A percentile compares a stretch with the other conserved stretches of the same genome.
Evolutionary conservation across 2,113 vertebrate species (phyloP).

Genomic region (Syrmaticus mikado): DNA sequence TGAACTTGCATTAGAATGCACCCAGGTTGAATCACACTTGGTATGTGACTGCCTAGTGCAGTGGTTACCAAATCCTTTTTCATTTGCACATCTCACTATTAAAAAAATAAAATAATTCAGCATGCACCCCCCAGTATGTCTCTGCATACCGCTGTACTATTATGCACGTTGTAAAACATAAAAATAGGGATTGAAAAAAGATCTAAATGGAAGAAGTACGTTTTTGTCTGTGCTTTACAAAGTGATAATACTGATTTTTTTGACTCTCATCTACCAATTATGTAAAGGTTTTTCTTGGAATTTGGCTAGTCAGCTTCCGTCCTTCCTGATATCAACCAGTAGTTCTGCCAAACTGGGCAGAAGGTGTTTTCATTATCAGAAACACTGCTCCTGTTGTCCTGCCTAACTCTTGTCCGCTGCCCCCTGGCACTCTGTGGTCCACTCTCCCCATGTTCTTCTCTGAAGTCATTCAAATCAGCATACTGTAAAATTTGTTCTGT

Average conservation of each 20-base stretch:
- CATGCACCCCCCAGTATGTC: too few species aligned
- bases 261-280: not conserved
- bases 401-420: not conserved
- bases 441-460: not conserved
- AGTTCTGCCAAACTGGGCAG: not conserved
- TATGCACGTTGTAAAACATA: not conserved
- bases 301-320: not conserved
- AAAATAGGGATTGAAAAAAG: not conserved
- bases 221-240: not conserved
- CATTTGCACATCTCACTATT: rapidly evolving
- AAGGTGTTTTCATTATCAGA: not conserved
- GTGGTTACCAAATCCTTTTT: not conserved
- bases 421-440: not conserved
- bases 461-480: not conserved
- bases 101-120: not conserved
- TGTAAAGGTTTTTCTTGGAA: not conserved
- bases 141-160: not conserved
- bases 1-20: not conserved
- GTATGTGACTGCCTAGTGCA: not conserved
- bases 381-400: not conserved
- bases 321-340: not conserved
- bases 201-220: not conserved
- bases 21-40: too few species aligned
- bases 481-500: not conserved
- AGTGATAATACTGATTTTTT: not conserved